Conservation (phyloP, 1,140 invertebrate genomes). For the Goniozus legneri region DNA sequence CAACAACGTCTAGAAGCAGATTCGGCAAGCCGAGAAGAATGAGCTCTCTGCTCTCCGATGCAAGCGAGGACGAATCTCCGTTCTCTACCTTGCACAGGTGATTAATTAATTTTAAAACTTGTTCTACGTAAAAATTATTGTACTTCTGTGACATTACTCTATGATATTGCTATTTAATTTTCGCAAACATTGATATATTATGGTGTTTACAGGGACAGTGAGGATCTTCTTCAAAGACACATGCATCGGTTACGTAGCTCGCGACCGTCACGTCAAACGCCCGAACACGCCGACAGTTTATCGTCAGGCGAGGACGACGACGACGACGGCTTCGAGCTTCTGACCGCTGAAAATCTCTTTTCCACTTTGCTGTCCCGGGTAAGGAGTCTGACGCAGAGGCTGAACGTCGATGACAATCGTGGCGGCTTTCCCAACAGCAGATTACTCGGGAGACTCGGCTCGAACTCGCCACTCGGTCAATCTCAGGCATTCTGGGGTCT, state of each 20-base stretch:
- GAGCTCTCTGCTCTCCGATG: slow-evolving; percentile 54
- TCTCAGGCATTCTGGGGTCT: slow-evolving; percentile 43
- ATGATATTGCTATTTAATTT: no score
- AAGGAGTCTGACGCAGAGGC: slow-evolving; percentile 75
- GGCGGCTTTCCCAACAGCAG: slow-evolving; percentile 58
- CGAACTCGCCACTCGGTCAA: slow-evolving; percentile 38
- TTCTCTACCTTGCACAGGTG: slow-evolving; percentile 56
- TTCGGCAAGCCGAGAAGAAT: slow-evolving; percentile 49
- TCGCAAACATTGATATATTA: no score
- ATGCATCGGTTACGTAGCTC: slow-evolving; percentile 74
- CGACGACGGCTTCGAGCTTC: slow-evolving; percentile 83
- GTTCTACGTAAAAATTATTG: no score
- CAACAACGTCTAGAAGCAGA: slow-evolving; percentile 34
- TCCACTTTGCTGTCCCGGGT: slow-evolving; percentile 81
- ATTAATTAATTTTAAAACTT: no score
- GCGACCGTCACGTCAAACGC: slow-evolving; percentile 64
- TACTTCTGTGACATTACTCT: no score
- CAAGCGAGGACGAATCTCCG: slow-evolving; percentile 68
- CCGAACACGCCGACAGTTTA: slow-evolving; percentile 75
- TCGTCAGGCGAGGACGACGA: slow-evolving; percentile 86
- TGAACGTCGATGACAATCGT: slow-evolving; percentile 74
- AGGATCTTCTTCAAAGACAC: slow-evolving; percentile 55
- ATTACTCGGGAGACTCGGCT: slow-evolving; percentile 46
- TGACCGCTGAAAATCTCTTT: slow-evolving; percentile 87
- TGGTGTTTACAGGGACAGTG: slow-evolving; percentile 36